These are phyloP conservation scores for Piscicola geometra DNA, from an alignment of 2,888 invertebrate species.

Conservation along the genomic window DNA sequence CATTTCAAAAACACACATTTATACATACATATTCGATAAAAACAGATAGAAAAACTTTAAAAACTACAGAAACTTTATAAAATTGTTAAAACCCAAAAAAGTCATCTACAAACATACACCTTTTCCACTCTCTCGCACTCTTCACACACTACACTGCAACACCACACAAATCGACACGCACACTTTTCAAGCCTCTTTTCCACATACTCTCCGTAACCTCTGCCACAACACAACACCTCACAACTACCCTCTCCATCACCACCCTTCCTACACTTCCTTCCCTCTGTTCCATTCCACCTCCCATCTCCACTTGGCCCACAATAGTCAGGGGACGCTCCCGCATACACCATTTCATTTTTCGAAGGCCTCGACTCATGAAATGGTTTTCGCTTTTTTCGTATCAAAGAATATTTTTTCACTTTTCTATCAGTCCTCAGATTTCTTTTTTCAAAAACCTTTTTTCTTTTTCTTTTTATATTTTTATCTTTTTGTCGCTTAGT, in stretches of 20 bases:
- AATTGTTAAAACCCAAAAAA: neutral
- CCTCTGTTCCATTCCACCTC: neutral
- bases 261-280: neutral
- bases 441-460: too few relatives aligned
- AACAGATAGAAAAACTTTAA: too few relatives aligned
- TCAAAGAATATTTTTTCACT: too few relatives aligned
- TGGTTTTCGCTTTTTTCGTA: too few relatives aligned
- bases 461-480: too few relatives aligned
- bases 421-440: too few relatives aligned
- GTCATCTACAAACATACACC: neutral
- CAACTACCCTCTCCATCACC: slow-evolving; percentile 50
- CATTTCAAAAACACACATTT: too few relatives aligned
- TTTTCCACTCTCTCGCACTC: slow-evolving; percentile 60
- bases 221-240: slow-evolving; percentile 59
- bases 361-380: too few relatives aligned
- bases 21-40: too few relatives aligned
- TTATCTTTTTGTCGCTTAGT: too few relatives aligned
- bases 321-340: neutral
- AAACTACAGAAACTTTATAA: too few relatives aligned
- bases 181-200: slow-evolving; percentile 68
- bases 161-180: slow-evolving; percentile 79
- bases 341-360: neutral
- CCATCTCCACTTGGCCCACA: neutral
- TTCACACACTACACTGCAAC: slow-evolving; percentile 81
- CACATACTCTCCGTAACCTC: slow-evolving; percentile 61